phyloP scores from a whole-genome alignment of 2,888 invertebrate genomes.

The Amphiduros pacificus region DNA sequence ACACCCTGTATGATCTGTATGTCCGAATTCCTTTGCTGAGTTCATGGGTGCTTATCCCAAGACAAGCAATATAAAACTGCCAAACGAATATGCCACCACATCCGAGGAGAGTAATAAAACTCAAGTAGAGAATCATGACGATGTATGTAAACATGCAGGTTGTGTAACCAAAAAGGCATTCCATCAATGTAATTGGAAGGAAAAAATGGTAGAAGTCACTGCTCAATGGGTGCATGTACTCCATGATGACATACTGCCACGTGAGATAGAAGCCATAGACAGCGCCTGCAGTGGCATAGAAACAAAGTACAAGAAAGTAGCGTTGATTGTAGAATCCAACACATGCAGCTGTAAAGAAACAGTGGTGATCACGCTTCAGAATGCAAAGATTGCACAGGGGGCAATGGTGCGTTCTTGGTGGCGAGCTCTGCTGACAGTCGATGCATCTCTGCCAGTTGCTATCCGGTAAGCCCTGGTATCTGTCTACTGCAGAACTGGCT shows the following conservation, averaged over 20 bases:
- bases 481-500: neutral
- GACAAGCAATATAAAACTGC: neutral
- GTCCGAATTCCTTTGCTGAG: neutral
- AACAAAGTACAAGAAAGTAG: conserved; percentile 3
- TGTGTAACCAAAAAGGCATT: conserved; percentile 7
- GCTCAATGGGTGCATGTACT: conserved; percentile 1
- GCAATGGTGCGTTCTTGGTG: conserved; percentile 13
- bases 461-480: neutral
- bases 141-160: neutral
- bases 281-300: neutral
- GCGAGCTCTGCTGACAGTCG: conserved; percentile 4
- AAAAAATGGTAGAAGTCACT: conserved; percentile 3
- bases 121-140: neutral
- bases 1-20: neutral
- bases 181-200: conserved; percentile 9
- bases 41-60: neutral
- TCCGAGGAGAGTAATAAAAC: neutral
- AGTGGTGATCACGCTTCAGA: conserved; percentile 18
- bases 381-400: conserved; percentile 8
- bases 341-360: conserved; percentile 9
- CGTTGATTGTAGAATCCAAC: conserved; percentile 13
- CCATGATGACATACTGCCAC: neutral
- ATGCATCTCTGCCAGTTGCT: conserved; percentile 9
- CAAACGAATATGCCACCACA: neutral
- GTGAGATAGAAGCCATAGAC: neutral